Base-by-base conservation (phyloP, 2,888 invertebrate species). In the Zaprionus lineosus region DNA sequence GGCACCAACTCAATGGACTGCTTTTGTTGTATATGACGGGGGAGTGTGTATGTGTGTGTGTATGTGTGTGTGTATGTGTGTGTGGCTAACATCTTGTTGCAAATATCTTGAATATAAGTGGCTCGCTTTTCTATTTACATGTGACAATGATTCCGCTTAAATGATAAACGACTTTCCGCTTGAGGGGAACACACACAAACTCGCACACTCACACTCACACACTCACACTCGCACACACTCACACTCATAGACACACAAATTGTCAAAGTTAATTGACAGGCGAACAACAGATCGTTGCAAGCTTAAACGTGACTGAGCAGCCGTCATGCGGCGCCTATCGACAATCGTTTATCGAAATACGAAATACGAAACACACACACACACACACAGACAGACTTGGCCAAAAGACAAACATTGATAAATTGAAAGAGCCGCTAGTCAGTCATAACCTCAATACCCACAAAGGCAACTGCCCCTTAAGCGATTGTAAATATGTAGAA, bases 211-310 rank as follows among this genome's bases (percentile, higher is more conserved):
- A n/a, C n/a, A n/a, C n/a, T n/a, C n/a, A n/a, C n/a, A n/a, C n/a
- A n/a, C n/a, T n/a, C n/a, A n/a, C n/a, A n/a, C n/a, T n/a, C n/a
- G n/a, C n/a, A n/a, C n/a, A n/a, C n/a, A n/a, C n/a, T n/a, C n/a
- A n/a, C n/a, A n/a, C n/a, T n/a, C n/a, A n/a, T n/a, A n/a, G n/a
- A n/a, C 36, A 51, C 44, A 51, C 34, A 53, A 65, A 67, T 67
- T 60, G 60, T 52, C 44, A 57, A 61, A 59, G 48, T 71, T 70
- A 66, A 71, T 66, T 70, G 70, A 61, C 70, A 70, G 55, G 24
- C 50, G 31, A 53, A 50, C n/a, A n/a, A n/a, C 36, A 43, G 37
- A 46, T 63, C 36, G 65, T 18, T 56, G 43, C 26, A 33, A 28
- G 21, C 16, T 37, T 31, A 41, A 65, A 51, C 67, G 60, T 67